Evolutionary conservation across 1,140 invertebrate species (phyloP), one percentile per base, ranked within the genome.

Genomic region (Leucophenga varia): DNA sequence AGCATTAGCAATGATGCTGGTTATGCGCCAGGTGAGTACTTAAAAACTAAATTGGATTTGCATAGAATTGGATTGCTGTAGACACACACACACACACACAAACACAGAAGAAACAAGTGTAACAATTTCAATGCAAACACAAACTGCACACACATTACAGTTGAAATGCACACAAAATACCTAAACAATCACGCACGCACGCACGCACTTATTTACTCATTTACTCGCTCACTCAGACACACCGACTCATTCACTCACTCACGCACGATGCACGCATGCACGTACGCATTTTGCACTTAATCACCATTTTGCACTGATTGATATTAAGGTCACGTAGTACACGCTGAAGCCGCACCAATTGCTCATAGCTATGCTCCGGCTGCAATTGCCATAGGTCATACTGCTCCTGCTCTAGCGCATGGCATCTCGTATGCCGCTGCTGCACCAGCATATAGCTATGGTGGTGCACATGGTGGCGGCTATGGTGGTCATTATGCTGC

Each of bases 1-100:
- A 79, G 78, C 42, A 69, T 76, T 22, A 80, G 75, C 69, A 80
- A 81, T 55, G 79, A 81, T 44, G 78, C 69, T 55, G 48, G 64
- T 5, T 45, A 64, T 37, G 63, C 61, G 9, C 61, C 74, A 4
- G 49, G 19, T 16, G 22, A 22, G 22, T 25, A 10, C 45, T 18
- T 28, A 42, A 16, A 19, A 32, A 7, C 46, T 43, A 9, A 40
- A 41, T 20, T 52, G 13, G 43, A 43, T n/a, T n/a, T n/a, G 22
- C 22, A 35, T 35, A 17, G 32, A 35, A n/a, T 6, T 35, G 5
- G 68, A 64, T 43, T 64, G 64, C 21, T 64, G 59, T 68, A 30
- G 59, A 56, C 35, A 37, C 17, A 17, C 10, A 10, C 25, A 28
- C 25, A 28, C 12, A 6, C 37, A 39, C 37, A 22, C 19, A 34